Evolutionary conservation across 2,888 invertebrate genomes (phyloP), one percentile per base, ranked within the genome.

Genomic region (Embidobia sp.): DNA sequence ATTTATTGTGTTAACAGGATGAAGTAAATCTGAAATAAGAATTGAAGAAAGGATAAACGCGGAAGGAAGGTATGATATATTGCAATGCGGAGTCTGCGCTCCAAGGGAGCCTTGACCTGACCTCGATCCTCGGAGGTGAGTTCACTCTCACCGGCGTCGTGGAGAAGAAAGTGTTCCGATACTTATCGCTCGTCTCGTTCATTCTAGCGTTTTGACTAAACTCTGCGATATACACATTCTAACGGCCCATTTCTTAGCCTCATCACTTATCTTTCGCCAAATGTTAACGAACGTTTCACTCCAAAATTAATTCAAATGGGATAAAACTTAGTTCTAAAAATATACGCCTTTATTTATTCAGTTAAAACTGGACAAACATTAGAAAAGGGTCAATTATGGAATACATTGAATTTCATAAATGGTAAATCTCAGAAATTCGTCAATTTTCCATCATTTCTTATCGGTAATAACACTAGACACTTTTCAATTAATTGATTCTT

Each of bases 151-250:
- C 89, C 89, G 84, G 82, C 85, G 85, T 83, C 85, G 84, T 80
- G 83, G 83, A 84, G 88, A 89, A 84, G 89, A 89, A 89, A 89
- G 89, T 89, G 89, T 88, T 89, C 88, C 87, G 86, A 86, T 86
- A 86, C 83, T 84, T 78, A 51, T 66, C 77, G 66, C 73, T 66
- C 55, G 53, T 69, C 35, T 59, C 55, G 73, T 69, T 78, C 81
- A 70, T 77, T 82, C 82, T 83, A 82, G 79, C 79, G 74, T 78
- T 80, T 74, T 77, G 78, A 64, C 63, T 64, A 67, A 69, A 57
- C 69, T 61, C 16, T 18, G 35, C 63, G 42, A 42, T 31, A 15
- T 3, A 10, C 18, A 44, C 26, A 46, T 29, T 77, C 49, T 67
- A 69, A 66, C 67, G 61, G 77, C 35, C 18, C 33, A 15, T 11